A percentile compares a stretch with the other conserved stretches of the same genome.
Conservation (phyloP, 2,797 vertebrate species). For the Pelodytes ibericus region DNA sequence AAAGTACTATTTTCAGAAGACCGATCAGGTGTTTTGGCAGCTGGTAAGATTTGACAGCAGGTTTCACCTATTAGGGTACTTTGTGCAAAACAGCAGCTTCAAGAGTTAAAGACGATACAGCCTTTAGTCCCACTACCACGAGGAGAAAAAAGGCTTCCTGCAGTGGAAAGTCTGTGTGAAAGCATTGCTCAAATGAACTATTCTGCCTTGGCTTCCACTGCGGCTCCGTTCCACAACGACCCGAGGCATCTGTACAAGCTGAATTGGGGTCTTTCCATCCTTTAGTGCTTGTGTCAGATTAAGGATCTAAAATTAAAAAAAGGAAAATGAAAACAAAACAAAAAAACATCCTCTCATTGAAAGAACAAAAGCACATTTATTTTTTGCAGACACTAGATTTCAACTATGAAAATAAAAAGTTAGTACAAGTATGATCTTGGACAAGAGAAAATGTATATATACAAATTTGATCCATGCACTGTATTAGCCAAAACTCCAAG, state of each 20-base stretch:
- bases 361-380: neutral
- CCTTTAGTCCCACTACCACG: constrained; percentile 78
- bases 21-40: constrained; percentile 65
- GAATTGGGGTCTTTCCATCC: constrained; percentile 88
- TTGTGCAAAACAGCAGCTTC: constrained; percentile 56
- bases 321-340: no score
- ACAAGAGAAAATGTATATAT: no score
- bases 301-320: constrained; percentile 87
- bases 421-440: no score
- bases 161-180: constrained; percentile 97
- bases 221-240: constrained; percentile 91
- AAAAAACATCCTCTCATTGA: no score
- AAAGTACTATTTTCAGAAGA: constrained; percentile 66
- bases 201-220: constrained; percentile 83
- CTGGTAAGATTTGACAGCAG: constrained; percentile 59
- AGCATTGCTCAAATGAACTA: constrained; percentile 84
- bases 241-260: constrained; percentile 95
- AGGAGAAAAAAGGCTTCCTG: constrained; percentile 95
- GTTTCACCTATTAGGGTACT: constrained; percentile 57
- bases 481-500: no score
- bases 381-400: no score
- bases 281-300: constrained; percentile 93
- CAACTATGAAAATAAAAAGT: no score
- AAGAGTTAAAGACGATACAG: constrained; percentile 48
- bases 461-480: no score